Percentiles rank a stretch among this genome's conserved stretches.
Conservation (phyloP, 2,113 vertebrate genomes). For the Hiodon alosoides region DNA sequence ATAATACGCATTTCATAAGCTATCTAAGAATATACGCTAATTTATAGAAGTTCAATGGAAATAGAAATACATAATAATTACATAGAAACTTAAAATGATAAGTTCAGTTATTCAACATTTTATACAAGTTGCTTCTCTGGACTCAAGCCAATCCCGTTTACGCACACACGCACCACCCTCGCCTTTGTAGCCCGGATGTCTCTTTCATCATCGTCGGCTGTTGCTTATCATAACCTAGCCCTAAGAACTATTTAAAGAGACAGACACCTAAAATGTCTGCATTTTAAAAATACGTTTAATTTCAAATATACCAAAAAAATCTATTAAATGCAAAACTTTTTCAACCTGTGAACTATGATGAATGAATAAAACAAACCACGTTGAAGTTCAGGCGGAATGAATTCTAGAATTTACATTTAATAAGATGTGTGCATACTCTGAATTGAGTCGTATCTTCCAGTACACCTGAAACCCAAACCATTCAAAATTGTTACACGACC, state of each 20-base stretch:
- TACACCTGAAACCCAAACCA: too few species aligned
- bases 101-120: background rate
- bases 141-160: slow-evolving; percentile 26
- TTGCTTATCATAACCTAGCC: slow-evolving; percentile 25
- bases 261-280: slow-evolving; percentile 3
- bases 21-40: background rate
- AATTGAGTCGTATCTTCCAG: background rate
- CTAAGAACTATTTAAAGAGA: slow-evolving; percentile 23
- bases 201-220: slow-evolving; percentile 29
- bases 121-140: slow-evolving; percentile 23
- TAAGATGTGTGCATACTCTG: background rate
- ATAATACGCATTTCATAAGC: background rate
- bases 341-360: too few species aligned
- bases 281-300: background rate
- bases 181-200: slow-evolving; percentile 28
- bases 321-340: too few species aligned
- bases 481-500: too few species aligned
- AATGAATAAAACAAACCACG: too few species aligned
- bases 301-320: too few species aligned
- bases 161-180: slow-evolving; percentile 19
- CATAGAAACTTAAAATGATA: background rate
- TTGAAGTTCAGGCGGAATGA: too few species aligned
- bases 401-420: background rate
- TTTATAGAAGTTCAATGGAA: background rate
- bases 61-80: background rate